Base-by-base conservation (phyloP, 1,140 invertebrate genomes). In the Drosophila aff. region DNA sequence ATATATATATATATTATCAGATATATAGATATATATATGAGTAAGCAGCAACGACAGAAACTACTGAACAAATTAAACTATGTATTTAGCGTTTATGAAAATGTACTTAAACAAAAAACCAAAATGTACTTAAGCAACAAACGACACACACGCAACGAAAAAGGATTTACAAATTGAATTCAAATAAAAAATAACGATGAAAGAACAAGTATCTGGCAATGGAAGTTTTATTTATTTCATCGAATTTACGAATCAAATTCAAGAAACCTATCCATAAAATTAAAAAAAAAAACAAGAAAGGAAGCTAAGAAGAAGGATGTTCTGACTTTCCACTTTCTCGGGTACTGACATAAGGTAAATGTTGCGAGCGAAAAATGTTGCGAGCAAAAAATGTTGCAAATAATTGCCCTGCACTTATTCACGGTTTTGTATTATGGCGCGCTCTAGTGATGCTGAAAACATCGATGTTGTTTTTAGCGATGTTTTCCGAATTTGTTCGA, bases 121-220 rank as follows among this genome's bases (percentile, higher is more conserved):
- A 41, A 50, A 58, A 71, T 73, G 69, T 73, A 73, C 69, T 73
- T 73, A 60, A 33, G 9, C 33, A 36, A 36, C 33, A 36, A 73
- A 72, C 53, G 63, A 68, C 52, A 73, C 36, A 65, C 67, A 50
- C 21, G 53, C 53, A 60, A 60, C 66, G 69, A 73, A 47, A 61
- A 72, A 38, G 46, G 67, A 73, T 73, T 57, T 73, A 73, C 53
- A 73, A 73, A 73, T 73, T 73, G 53, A 73, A 73, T 72, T 73
- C 67, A 73, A 73, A 73, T 73, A 68, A 68, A 73, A 73, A 67
- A 63, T 64, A 73, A 41, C 21, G 53, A 73, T 50, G 38, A 71
- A 71, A 71, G 49, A 66, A 68, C 31, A 44, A 71, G 21, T 38
- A 23, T 15, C 1, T 13, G 6, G 18, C 23, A 16, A 5, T 21